Conservation (phyloP, 2,113 vertebrate genomes). For the Petrocephalus microphthalmus region DNA sequence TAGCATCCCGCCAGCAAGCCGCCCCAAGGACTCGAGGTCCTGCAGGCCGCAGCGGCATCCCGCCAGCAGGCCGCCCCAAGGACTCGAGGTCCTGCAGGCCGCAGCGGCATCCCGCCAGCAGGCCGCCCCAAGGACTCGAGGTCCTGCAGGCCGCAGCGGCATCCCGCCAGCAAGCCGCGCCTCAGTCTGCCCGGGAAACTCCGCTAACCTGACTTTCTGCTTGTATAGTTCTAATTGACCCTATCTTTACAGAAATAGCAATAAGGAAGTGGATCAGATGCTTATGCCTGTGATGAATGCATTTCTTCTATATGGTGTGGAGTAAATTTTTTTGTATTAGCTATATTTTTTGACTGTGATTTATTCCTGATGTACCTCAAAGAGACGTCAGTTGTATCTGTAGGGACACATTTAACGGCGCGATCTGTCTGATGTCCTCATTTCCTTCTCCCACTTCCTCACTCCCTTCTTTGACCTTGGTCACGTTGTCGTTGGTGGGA, state of each 20-base stretch:
- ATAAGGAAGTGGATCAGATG: background rate
- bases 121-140: constrained; percentile 54
- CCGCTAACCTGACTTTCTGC: background rate
- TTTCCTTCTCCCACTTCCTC: background rate
- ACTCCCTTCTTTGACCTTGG: background rate
- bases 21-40: constrained; percentile 49
- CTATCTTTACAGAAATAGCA: background rate
- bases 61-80: constrained; percentile 45
- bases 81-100: constrained; percentile 53
- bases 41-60: constrained; percentile 51
- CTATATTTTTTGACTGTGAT: background rate
- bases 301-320: background rate
- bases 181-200: background rate
- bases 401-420: background rate
- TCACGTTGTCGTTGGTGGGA: background rate
- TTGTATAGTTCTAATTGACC: background rate
- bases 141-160: constrained; percentile 52
- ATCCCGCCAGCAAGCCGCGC: background rate
- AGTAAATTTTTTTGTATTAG: background rate
- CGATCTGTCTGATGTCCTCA: background rate
- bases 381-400: background rate
- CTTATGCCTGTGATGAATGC: background rate
- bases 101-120: constrained; percentile 39
- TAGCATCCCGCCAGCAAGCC: constrained; percentile 40
- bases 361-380: background rate